Base-by-base conservation (phyloP, 2,113 vertebrate species). In the Cavia aperea region DNA sequence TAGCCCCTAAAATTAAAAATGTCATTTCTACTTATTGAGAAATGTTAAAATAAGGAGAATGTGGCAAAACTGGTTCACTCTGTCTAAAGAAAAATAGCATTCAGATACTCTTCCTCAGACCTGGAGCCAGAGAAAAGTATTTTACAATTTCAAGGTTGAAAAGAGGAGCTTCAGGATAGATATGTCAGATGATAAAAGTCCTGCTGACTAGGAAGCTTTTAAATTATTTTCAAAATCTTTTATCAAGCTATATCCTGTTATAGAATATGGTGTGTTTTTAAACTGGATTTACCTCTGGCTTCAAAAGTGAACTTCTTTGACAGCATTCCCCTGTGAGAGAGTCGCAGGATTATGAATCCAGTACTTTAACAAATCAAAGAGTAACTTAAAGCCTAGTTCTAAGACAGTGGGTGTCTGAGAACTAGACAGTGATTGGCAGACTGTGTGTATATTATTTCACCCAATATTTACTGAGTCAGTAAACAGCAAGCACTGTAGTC, bases 141-240 rank as follows among this genome's bases (percentile, higher is more conserved):
- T 95, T 91, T 78, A 89, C 39, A 86, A 86, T 95, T 94, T 94
- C 86, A 95, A 95, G 94, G 92, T 81, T 84, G 77, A 95, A 95
- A 89, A 89, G 82, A 83, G 87, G 65, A 95, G 77, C 92, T 89
- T 75, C 16, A 77, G 56, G n/a, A 89, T 46, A 91, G 94, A 95
- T 88, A 65, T 82, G 90, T 87, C 70, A 91, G 46, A 39, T 82
- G 94, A 95, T 96, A 95, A 96, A 95, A 96, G 93, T 89, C 94
- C 90, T 95, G 91, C 93, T 95, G 95, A 95, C 92, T 92, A 89
- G 84, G 66, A 96, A 91, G 87, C 95, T 95, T 96, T 96, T 91
- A 97, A 94, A 93, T 94, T 94, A 93, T 93, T 96, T 96, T 95
- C 84, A 70, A 79, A 94, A 95, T 95, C 92, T 96, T 96, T 91